A percentile compares a stretch with the other conserved stretches of the same genome.
Evolutionary conservation across 2,888 invertebrate genomes (phyloP).

Genomic region (Ornithoptera alexandrae): DNA sequence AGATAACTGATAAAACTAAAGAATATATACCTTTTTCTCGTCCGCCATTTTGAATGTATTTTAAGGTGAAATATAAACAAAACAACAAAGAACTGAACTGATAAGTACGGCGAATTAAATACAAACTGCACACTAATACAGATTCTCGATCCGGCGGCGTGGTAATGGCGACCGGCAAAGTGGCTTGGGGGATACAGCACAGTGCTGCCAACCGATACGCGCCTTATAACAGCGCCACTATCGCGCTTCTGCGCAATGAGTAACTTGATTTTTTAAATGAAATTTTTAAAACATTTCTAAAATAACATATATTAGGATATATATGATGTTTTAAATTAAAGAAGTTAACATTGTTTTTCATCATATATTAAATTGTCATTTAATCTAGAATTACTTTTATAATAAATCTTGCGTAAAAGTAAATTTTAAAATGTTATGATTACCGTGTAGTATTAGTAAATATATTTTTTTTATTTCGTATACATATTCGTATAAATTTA

Average conservation of each 20-base stretch:
- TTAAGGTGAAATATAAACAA: conserved; percentile 54
- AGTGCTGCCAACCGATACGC: conserved; percentile 71
- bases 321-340: neutral
- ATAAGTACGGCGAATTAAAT: conserved; percentile 48
- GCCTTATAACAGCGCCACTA: conserved; percentile 50
- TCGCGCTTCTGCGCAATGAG: conserved; percentile 62
- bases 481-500: neutral
- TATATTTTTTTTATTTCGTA: neutral
- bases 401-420: neutral
- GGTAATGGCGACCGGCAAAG: conserved; percentile 74
- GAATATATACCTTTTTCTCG: conserved; percentile 81
- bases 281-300: neutral
- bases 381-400: neutral
- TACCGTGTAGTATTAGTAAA: neutral
- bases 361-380: neutral
- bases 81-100: conserved; percentile 44
- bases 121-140: conserved; percentile 66
- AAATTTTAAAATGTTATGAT: neutral
- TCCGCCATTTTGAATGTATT: conserved; percentile 79
- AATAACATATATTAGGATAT: neutral
- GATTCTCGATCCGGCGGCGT: conserved; percentile 63
- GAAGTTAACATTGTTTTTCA: neutral
- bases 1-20: conserved; percentile 58
- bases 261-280: conserved; percentile 15
- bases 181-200: conserved; percentile 71